phyloP scores from a whole-genome alignment of 2,113 vertebrate genomes.

The Neomonachus schauinslandi region DNA sequence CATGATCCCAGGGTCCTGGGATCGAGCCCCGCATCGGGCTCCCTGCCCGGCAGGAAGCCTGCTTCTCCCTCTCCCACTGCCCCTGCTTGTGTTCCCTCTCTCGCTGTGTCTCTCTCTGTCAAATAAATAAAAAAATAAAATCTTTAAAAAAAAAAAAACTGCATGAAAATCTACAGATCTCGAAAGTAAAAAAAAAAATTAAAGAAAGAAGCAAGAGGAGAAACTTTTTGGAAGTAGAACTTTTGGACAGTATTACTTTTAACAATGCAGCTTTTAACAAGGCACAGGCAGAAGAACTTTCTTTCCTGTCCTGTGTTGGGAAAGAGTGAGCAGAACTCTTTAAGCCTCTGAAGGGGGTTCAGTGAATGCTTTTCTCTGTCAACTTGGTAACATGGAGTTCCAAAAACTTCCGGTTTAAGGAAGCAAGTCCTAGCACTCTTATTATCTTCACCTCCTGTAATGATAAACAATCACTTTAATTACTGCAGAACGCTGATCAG shows the following conservation, averaged over 20 bases:
- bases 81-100: too few relatives aligned
- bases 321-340: background rate
- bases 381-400: background rate
- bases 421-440: background rate
- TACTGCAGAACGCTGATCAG: slow-evolving; percentile 1
- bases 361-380: background rate
- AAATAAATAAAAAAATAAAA: too few relatives aligned
- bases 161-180: background rate
- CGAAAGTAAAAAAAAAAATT: background rate
- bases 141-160: too few relatives aligned
- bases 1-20: too few relatives aligned
- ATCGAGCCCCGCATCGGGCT: too few relatives aligned
- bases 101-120: too few relatives aligned
- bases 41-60: too few relatives aligned
- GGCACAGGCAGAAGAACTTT: background rate
- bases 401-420: background rate
- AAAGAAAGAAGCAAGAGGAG: background rate
- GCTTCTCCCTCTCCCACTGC: too few relatives aligned
- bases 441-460: background rate
- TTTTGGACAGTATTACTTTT: background rate
- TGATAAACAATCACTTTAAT: background rate
- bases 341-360: background rate
- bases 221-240: background rate
- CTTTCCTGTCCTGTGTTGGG: background rate
- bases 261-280: background rate